Conservation (phyloP, 2,797 vertebrate genomes). For the Acomys russatus region DNA sequence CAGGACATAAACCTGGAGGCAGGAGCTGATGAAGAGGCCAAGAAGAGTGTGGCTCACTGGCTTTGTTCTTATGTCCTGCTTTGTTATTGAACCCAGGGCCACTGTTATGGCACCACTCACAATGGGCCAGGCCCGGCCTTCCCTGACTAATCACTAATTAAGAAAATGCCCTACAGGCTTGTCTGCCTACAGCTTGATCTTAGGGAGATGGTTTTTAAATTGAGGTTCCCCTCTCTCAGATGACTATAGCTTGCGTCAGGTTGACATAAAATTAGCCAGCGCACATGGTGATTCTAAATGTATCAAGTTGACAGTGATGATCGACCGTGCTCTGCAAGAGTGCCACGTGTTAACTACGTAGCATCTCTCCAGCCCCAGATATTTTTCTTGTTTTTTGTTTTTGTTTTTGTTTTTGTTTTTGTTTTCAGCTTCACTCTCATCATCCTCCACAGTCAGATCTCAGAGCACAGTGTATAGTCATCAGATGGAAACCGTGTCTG, state of each 20-base stretch:
- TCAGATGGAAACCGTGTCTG: accelerated
- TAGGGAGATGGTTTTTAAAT: not conserved
- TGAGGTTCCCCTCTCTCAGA: not conserved
- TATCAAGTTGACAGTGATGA: not conserved
- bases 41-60: not conserved
- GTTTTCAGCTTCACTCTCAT: not conserved
- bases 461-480: not conserved
- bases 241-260: not conserved
- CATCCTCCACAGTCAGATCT: not conserved
- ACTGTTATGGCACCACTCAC: too few relatives aligned
- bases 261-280: not conserved
- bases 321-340: not conserved
- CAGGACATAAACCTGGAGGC: not conserved
- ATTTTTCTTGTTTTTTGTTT: not conserved
- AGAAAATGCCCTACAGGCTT: not conserved
- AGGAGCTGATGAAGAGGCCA: not conserved
- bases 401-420: not conserved
- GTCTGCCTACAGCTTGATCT: not conserved
- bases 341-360: not conserved
- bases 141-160: not conserved
- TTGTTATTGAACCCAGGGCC: not conserved
- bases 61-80: not conserved
- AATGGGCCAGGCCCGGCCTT: not conserved
- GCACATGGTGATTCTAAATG: not conserved
- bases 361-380: not conserved